A percentile compares a stretch with the other conserved stretches of the same genome.
These are phyloP conservation scores for Dendrocincla fuliginosa DNA, from an alignment of 2,797 vertebrate species.

Conservation along the genomic window DNA sequence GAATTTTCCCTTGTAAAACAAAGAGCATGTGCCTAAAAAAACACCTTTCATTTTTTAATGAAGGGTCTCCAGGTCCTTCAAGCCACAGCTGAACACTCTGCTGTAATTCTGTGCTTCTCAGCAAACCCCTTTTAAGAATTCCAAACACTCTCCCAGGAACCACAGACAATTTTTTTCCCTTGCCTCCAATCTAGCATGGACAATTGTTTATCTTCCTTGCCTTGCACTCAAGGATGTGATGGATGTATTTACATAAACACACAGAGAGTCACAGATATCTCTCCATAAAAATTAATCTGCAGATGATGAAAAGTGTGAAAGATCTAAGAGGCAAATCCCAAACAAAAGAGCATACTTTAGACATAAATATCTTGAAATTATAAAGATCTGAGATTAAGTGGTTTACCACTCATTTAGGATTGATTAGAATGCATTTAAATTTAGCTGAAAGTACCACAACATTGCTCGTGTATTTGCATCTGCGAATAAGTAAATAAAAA, in stretches of 20 bases:
- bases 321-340: conserved; percentile 57
- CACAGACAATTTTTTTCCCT: background rate
- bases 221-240: conserved; percentile 38
- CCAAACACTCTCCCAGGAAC: background rate
- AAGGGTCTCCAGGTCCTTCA: background rate
- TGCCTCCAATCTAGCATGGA: background rate
- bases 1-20: background rate
- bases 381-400: conserved; percentile 70
- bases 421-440: conserved; percentile 71
- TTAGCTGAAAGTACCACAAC: conserved; percentile 67
- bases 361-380: conserved; percentile 68
- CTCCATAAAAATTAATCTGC: conserved; percentile 43
- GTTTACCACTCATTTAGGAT: conserved; percentile 67
- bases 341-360: conserved; percentile 61
- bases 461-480: conserved; percentile 65
- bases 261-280: background rate
- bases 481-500: conserved; percentile 72
- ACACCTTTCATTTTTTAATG: background rate
- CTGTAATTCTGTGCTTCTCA: background rate
- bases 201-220: conserved; percentile 55
- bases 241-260: conserved; percentile 55
- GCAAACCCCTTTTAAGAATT: conserved; percentile 19
- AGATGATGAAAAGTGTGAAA: conserved; percentile 54
- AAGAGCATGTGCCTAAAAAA: background rate
- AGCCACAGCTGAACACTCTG: background rate